Percentiles rank a stretch among this genome's conserved stretches.
Conservation (phyloP, 2,113 vertebrate species). For the Smithornis capensis region DNA sequence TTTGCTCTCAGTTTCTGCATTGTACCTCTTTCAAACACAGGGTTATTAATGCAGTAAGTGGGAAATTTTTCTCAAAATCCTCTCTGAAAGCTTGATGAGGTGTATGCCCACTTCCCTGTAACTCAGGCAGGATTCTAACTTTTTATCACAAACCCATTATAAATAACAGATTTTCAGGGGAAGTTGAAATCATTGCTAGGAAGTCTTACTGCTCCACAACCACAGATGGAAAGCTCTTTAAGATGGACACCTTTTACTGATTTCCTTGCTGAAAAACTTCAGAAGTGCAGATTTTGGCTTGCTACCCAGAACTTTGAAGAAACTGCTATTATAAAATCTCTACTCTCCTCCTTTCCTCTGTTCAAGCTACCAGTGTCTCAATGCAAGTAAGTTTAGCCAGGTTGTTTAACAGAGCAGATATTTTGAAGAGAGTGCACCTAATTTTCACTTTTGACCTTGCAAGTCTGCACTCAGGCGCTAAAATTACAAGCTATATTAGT, state of each 20-base stretch:
- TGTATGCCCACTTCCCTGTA: conserved; percentile 8
- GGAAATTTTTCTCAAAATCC: conserved; percentile 53
- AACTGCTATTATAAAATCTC: conserved; percentile 48
- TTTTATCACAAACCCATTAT: conserved; percentile 28
- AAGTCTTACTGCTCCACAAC: neutral
- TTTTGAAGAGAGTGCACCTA: neutral
- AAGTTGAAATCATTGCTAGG: neutral
- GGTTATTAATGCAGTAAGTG: conserved; percentile 22
- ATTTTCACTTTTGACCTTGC: neutral
- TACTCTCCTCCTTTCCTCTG: neutral
- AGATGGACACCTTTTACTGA: conserved; percentile 45
- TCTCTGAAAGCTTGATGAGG: conserved; percentile 51
- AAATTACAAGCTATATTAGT: neutral
- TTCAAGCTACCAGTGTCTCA: neutral
- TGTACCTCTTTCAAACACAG: neutral
- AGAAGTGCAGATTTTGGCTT: conserved; percentile 56
- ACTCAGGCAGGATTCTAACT: conserved; percentile 8
- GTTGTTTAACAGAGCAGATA: neutral
- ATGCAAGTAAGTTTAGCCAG: conserved; percentile 1
- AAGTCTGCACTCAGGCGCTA: neutral
- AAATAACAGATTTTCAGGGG: conserved; percentile 15
- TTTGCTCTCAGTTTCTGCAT: neutral
- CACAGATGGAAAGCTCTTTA: conserved; percentile 42
- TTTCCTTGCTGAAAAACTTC: conserved; percentile 55
- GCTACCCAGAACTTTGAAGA: conserved; percentile 39